Evolutionary conservation across 2,113 vertebrate genomes (phyloP), one percentile per base, ranked within the genome.

Genomic region (Tinamus guttatus): DNA sequence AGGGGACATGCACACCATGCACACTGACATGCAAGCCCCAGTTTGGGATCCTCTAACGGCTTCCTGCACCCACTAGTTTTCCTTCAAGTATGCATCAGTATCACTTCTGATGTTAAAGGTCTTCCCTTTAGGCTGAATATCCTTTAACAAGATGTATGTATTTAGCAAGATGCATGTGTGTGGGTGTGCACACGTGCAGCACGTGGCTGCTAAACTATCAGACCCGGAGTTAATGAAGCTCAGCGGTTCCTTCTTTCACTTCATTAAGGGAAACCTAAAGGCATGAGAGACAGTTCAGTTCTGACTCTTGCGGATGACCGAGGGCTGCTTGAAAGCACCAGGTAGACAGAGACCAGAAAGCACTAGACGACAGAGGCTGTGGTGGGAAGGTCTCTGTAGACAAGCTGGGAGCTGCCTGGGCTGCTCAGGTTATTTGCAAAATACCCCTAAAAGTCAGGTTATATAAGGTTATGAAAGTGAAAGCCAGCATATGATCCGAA

Each of bases 321-420:
- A 63, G 36, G 11, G 28, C 84, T 88, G 67, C 58, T n/a, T 87
- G 71, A 63, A 88, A 91, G 73, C 27, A 30, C 10, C 32, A 56
- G 34, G 40, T 47, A 76, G 34, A 56, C 0, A 43, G 43, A 43
- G 43, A 43, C 15, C 43, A 43, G 43, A 43, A 43, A 16, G 43
- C 15, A 43, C 43, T 15, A 43, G 43, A 43, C 43, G 43, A 43
- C 43, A 6, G 13, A 8, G 40, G 75, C n/a, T 65, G 22, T 63
- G 43, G 41, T 73, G n/a, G 62, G 67, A 56, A 22, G 8, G 47
- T 65, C 40, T 14, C 54, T 68, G 69, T 70, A 49, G 54, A 22
- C 0, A 0, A 75, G 7, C 52, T 54, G 9, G 3, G 22, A 3
- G 5, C 27, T 4, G 4, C 20, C 51, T 51, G 77, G 80, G 68